These are phyloP conservation scores for Neocrepidodera transversa DNA, from an alignment of 2,888 invertebrate genomes.

Conservation along the genomic window DNA sequence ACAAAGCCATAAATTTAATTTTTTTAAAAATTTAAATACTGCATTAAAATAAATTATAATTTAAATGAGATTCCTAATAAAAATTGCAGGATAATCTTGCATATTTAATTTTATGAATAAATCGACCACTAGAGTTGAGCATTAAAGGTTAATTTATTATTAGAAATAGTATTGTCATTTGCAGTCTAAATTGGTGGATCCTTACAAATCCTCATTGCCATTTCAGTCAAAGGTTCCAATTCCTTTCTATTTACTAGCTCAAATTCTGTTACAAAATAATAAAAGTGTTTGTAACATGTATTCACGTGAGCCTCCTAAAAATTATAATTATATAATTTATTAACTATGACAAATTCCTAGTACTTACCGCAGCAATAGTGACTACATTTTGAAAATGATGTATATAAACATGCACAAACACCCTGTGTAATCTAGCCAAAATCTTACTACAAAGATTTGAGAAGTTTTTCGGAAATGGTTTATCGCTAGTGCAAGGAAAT, in stretches of 20 bases:
- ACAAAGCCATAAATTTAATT: too few species aligned
- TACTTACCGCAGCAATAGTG: constrained; percentile 83
- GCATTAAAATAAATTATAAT: neutral
- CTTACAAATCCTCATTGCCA: constrained; percentile 77
- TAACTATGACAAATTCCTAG: too few species aligned
- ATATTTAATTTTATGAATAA: neutral
- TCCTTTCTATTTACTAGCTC: constrained; percentile 83
- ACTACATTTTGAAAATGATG: constrained; percentile 92
- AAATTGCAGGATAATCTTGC: neutral
- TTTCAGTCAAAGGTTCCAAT: constrained; percentile 81
- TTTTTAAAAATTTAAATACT: neutral
- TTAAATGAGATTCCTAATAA: neutral
- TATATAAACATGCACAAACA: constrained; percentile 93
- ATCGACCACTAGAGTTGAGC: neutral
- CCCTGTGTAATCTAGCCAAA: constrained; percentile 83
- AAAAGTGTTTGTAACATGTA: constrained; percentile 94
- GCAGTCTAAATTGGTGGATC: constrained; percentile 53
- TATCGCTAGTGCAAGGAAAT: constrained; percentile 84
- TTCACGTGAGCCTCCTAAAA: constrained; percentile 89
- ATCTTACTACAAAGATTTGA: constrained; percentile 82
- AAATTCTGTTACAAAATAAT: constrained; percentile 89
- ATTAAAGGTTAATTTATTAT: neutral
- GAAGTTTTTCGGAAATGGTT: constrained; percentile 89
- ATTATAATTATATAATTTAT: too few species aligned
- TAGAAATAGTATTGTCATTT: neutral